These are phyloP conservation scores for Dolichotis patagonum DNA, from an alignment of 2,113 vertebrate species.

Conservation along the genomic window DNA sequence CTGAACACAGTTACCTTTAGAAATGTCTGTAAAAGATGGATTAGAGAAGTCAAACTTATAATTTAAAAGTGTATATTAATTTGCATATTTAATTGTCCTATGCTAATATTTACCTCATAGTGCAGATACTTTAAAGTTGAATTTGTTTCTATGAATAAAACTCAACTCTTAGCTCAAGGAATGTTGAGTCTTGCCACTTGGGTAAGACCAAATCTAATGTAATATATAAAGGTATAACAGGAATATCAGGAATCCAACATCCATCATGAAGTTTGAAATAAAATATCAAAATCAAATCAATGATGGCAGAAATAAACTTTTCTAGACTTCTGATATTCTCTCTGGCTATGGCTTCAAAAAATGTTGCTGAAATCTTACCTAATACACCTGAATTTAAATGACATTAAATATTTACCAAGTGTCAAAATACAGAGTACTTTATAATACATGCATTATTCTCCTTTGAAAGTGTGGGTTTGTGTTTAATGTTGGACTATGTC, in stretches of 20 bases:
- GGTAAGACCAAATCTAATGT: neutral
- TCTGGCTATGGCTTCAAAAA: neutral
- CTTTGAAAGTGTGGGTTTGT: neutral
- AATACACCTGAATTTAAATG: slow-evolving; percentile 10
- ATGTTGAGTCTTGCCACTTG: neutral
- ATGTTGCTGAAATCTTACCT: slow-evolving; percentile 6
- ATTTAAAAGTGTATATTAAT: slow-evolving; percentile 35
- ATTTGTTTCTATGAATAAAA: slow-evolving; percentile 54
- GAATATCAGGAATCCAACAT: neutral
- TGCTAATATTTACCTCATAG: slow-evolving; percentile 41
- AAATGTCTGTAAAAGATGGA: neutral
- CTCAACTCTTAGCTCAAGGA: neutral
- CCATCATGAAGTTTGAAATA: neutral
- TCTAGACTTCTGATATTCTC: neutral
- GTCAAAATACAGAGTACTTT: slow-evolving; percentile 33
- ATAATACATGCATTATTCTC: neutral
- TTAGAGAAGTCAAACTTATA: neutral
- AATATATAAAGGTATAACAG: neutral
- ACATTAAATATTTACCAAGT: slow-evolving; percentile 39
- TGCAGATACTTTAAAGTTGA: slow-evolving; percentile 51
- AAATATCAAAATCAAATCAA: slow-evolving; percentile 28
- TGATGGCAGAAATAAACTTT: slow-evolving; percentile 20
- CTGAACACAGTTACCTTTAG: slow-evolving; percentile 17
- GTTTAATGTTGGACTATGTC: neutral
- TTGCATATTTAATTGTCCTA: slow-evolving; percentile 6